Conservation (phyloP, 1,140 invertebrate genomes). For the Grapholita molesta region DNA sequence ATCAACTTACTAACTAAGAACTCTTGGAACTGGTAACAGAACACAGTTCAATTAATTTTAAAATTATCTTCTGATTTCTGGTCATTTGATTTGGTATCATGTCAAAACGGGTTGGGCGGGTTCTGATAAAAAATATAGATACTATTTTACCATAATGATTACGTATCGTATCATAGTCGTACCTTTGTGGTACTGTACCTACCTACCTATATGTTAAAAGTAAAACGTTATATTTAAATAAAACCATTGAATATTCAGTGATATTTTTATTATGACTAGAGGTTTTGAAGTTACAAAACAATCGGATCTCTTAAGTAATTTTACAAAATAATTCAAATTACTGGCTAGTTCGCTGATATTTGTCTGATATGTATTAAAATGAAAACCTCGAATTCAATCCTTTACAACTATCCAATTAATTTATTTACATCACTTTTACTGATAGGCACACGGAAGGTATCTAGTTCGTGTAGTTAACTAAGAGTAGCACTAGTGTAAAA, state of each 20-base stretch:
- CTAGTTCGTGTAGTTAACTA: slow-evolving; percentile 51
- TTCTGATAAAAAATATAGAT: too few relatives aligned
- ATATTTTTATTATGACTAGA: slow-evolving; percentile 77
- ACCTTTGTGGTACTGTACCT: too few relatives aligned
- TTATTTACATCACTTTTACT: slow-evolving; percentile 57
- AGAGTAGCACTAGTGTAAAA: slow-evolving; percentile 26
- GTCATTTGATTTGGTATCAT: too few relatives aligned
- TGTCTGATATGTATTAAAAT: slow-evolving; percentile 72
- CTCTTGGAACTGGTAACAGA: too few relatives aligned
- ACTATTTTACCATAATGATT: too few relatives aligned
- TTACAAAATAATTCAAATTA: slow-evolving; percentile 65
- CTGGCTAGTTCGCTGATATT: slow-evolving; percentile 48
- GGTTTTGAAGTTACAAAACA: slow-evolving; percentile 75
- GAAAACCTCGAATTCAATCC: slow-evolving; percentile 59
- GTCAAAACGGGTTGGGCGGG: too few relatives aligned
- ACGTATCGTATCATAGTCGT: too few relatives aligned
- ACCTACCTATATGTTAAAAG: not conserved
- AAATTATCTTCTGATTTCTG: too few relatives aligned
- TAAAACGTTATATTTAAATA: slow-evolving; percentile 10
- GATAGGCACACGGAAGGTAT: slow-evolving; percentile 65
- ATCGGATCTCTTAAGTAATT: slow-evolving; percentile 55
- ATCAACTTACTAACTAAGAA: too few relatives aligned
- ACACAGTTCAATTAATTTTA: too few relatives aligned
- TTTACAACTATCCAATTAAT: slow-evolving; percentile 41
- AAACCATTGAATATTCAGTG: slow-evolving; percentile 45